Percentiles rank a stretch among this genome's conserved stretches.
Evolutionary conservation across 2,113 vertebrate species (phyloP).

Genomic region (Athene cunicularia): DNA sequence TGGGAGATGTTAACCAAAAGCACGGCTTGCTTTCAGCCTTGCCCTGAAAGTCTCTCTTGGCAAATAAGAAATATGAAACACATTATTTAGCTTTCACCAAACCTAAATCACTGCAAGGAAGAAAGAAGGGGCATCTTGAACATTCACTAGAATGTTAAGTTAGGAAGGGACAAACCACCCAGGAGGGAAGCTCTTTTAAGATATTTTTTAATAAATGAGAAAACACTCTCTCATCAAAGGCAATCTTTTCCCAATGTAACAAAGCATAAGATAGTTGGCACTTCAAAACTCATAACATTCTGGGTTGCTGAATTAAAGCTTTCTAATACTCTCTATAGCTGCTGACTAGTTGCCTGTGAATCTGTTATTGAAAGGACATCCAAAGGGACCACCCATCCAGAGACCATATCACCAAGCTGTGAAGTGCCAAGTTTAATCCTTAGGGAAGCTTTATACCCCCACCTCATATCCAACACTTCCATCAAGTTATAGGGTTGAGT

Average conservation of each 20-base stretch:
- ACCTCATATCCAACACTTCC: constrained; percentile 2
- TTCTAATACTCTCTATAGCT: background rate
- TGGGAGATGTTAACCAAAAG: constrained; percentile 46
- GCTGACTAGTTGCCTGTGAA: background rate
- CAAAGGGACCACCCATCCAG: constrained; percentile 34
- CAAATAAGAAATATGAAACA: constrained; percentile 56
- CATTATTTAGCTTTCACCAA: constrained; percentile 47
- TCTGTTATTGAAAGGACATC: background rate
- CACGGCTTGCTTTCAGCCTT: constrained; percentile 26
- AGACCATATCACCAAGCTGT: background rate
- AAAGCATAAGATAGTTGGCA: background rate
- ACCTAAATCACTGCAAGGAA: constrained; percentile 19
- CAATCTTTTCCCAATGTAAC: background rate
- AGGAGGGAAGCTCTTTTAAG: background rate
- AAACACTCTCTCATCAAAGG: background rate
- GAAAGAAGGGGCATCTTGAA: background rate
- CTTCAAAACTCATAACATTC: background rate
- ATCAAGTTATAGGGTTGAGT: constrained; percentile 45
- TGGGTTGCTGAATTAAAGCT: background rate
- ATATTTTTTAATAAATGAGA: background rate
- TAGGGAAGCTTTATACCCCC: background rate
- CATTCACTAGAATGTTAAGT: background rate
- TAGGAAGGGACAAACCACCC: constrained; percentile 25
- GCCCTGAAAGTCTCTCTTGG: background rate
- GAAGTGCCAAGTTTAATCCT: constrained; percentile 35